Conservation (phyloP, 2,113 vertebrate genomes). For the Poeciliopsis prolifica region DNA sequence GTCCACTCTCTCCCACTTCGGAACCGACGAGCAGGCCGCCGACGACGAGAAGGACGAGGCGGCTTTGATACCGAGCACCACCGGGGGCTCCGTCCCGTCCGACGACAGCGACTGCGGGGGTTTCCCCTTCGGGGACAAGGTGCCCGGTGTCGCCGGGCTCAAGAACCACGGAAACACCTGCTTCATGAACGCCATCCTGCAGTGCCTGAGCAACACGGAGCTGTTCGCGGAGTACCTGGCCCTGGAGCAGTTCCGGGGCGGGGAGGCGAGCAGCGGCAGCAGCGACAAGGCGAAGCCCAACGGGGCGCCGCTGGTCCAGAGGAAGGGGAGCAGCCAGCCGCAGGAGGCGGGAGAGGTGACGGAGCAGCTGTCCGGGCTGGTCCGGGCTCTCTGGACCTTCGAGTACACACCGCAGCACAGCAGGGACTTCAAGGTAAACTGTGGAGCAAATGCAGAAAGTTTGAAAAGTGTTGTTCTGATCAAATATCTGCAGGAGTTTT, state of each 20-base stretch:
- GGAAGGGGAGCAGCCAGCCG: constrained; percentile 55
- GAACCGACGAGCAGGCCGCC: constrained; percentile 80
- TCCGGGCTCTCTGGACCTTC: constrained; percentile 96
- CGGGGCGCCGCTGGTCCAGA: constrained; percentile 71
- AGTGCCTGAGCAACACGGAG: constrained; percentile 99
- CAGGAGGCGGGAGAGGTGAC: constrained; percentile 88
- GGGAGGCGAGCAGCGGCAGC: constrained; percentile 27
- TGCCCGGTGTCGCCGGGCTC: constrained; percentile 91
- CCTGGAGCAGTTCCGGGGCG: constrained; percentile 87
- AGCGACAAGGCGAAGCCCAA: constrained; percentile 67
- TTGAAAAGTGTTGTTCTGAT: neutral
- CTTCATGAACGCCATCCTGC: constrained; percentile 98
- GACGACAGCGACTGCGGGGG: constrained; percentile 77
- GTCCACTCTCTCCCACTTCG: constrained; percentile 87
- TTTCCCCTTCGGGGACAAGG: constrained; percentile 77
- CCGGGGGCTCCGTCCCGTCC: constrained; percentile 64
- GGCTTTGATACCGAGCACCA: constrained; percentile 71
- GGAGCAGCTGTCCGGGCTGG: constrained; percentile 94
- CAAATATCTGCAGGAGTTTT: no score
- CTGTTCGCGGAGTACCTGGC: constrained; percentile 95
- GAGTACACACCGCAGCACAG: constrained; percentile 98
- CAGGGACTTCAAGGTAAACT: constrained; percentile 94
- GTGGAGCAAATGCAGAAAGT: neutral
- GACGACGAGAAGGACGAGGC: constrained; percentile 79
- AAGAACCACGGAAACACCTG: constrained; percentile 99